Evolutionary conservation across 2,888 invertebrate species (phyloP).

Genomic region (Elegia similella): DNA sequence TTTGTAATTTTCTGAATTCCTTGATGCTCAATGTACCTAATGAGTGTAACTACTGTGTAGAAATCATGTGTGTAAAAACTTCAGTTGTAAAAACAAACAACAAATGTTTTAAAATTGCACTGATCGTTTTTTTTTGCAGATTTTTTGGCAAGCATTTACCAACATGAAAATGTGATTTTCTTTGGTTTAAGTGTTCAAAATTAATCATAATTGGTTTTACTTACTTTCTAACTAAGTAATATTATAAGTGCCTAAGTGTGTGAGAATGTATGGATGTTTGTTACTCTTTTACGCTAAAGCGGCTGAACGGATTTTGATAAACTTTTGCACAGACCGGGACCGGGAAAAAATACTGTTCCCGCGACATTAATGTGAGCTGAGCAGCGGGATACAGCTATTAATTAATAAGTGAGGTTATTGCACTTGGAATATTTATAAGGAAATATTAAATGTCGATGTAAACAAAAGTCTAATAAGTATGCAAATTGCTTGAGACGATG

Average conservation of each 20-base stretch:
- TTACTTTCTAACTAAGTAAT: too few relatives aligned
- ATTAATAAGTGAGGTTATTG: not conserved
- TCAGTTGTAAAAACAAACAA: not conserved
- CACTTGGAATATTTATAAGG: not conserved
- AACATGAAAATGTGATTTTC: not conserved
- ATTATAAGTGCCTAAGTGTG: too few relatives aligned
- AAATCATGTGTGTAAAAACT: not conserved
- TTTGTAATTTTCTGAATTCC: too few relatives aligned
- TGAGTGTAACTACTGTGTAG: not conserved
- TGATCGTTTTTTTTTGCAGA: not conserved
- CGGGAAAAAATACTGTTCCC: too few relatives aligned
- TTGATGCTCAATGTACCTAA: not conserved
- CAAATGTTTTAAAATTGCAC: not conserved
- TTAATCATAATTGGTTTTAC: too few relatives aligned
- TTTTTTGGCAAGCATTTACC: not conserved
- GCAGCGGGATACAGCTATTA: not conserved
- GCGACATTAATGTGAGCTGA: too few relatives aligned
- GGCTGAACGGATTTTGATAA: too few relatives aligned
- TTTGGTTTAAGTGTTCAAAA: not conserved
- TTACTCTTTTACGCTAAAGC: too few relatives aligned
- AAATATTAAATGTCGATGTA: not conserved
- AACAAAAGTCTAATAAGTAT: conserved; percentile 3
- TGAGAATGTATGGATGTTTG: too few relatives aligned
- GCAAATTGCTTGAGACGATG: not conserved
- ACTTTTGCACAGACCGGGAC: too few relatives aligned